Base-by-base conservation (phyloP, 30 jellyfish, hydroid and myxozoan species). In the Cassiopea xamachana region DNA sequence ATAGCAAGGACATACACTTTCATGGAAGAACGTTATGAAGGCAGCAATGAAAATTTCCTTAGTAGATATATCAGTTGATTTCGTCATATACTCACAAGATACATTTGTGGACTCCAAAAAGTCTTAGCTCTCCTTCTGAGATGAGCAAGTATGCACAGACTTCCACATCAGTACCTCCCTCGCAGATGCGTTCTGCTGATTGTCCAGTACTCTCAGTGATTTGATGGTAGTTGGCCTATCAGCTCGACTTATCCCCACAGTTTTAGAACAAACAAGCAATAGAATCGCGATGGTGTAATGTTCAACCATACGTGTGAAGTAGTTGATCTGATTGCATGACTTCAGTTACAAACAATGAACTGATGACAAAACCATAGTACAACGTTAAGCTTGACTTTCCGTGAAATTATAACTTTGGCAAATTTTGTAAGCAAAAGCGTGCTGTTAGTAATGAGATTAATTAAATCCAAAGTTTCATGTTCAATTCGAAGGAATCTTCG, bases 341-440 rank as follows among this genome's bases (percentile, higher is more conserved):
- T 4, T 64, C 15, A 27, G 15, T 64, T 9, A 27, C 74, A 55
- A 55, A 55, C 64, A 55, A 55, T 55, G 64, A 10, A 6, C 64
- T 55, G 12, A 55, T 55, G 64, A 55, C 64, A 6, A 6, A 55
- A 3, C 64, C 64, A 55, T 55, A 55, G 12, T 3, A 10, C 64
- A 55, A 3, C 64, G 64, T 55, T 64, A 9, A 64, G 74, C 74
- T 10, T 71, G 48, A 43, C 51, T 71, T 71, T 27, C 80, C 80
- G 55, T 71, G 55, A 14, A 71, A 71, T 71, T 71, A 71, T 71
- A 71, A 1, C 80, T 16, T 43, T 71, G 55, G n/a, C 80, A 27
- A 71, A 71, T 15, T 19, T 71, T 9, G 74, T 2, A 71, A 17
- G 80, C 15, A 71, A 71, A 43, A 71, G 43, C 3, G 27, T 2